Base-by-base conservation (phyloP, 2,797 vertebrate genomes). In the Etheostoma nigrum region DNA sequence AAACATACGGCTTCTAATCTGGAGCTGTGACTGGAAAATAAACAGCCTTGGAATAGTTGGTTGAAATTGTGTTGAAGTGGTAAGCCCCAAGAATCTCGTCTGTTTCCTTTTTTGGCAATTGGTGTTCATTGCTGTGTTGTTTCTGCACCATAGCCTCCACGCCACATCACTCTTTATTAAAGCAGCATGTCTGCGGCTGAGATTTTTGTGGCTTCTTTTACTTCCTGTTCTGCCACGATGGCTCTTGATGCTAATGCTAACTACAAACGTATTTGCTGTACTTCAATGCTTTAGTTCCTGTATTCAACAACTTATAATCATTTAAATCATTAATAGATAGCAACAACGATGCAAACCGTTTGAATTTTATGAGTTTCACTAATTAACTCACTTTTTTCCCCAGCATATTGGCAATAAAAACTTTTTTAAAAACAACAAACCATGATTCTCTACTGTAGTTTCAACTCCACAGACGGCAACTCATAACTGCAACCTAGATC, bases 31-130 rank as follows among this genome's bases (percentile, higher is more conserved):
- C 45, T 25, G 68, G 65, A 51, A 77, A 81, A 76, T 70, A 78
- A 78, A 74, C 61, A 49, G 51, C 23, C 58, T 45, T 52, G 36
- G 53, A 75, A 66, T 74, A 78, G 75, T 80, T 73, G 74, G 47
- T 55, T 6, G 47, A 61, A 72, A 49, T 71, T 60, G 72, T 53
- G 65, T 66, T 67, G 73, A 81, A 77, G 82, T 77, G 77, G 88
- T 65, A 42, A 60, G n/a, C 64, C 73, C 12, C 25, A 60, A 44
- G 40, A 84, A 83, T 87, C 21, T n/a, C 10, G 33, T 52, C 25
- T 36, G 61, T 76, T 82, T 81, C 72, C 53, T 52, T 62, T 75
- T 75, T 65, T 66, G 62, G 78, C 65, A 54, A 51, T 11, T 9
- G 5, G 23, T 60, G 36, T 55, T 78, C 58, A 57, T 67, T 69